Conservation (phyloP, 1,140 invertebrate species). For the Drosophila persimilis region DNA sequence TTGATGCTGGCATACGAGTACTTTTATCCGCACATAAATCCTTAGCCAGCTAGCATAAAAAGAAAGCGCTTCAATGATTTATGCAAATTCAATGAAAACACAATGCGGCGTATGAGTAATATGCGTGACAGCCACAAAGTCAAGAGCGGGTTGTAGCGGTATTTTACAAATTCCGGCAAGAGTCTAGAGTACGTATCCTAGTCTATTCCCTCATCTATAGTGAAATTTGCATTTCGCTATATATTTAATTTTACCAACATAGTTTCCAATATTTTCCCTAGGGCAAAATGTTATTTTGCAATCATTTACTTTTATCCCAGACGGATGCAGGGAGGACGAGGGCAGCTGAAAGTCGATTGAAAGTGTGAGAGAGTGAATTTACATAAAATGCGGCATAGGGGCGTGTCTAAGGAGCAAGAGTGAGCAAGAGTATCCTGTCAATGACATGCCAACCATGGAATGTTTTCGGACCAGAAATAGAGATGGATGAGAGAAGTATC, state of each 20-base stretch:
- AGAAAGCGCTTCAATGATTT: slow-evolving; percentile 30
- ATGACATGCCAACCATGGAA: slow-evolving; percentile 12
- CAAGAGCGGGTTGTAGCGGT: not conserved
- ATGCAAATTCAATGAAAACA: slow-evolving; percentile 47
- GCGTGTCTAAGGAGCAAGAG: slow-evolving; percentile 8
- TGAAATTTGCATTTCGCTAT: slow-evolving; percentile 21
- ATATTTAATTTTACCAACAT: slow-evolving; percentile 20
- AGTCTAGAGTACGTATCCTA: not conserved
- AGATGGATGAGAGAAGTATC: not conserved
- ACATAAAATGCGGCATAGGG: slow-evolving; percentile 25
- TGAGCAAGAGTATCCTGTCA: slow-evolving; percentile 21
- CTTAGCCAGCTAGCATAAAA: slow-evolving; percentile 5
- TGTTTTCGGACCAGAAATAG: slow-evolving; percentile 3
- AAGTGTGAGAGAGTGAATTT: slow-evolving; percentile 27
- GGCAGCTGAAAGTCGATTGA: too few species aligned
- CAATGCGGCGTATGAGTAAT: slow-evolving; percentile 5
- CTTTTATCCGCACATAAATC: slow-evolving; percentile 3
- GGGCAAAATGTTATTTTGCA: slow-evolving; percentile 41
- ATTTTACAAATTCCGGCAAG: too few species aligned
- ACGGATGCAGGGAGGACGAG: not conserved
- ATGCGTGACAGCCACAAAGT: slow-evolving; percentile 22
- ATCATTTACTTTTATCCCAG: slow-evolving; percentile 42
- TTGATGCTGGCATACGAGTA: not conserved
- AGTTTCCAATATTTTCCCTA: slow-evolving; percentile 26
- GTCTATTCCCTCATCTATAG: not conserved